These are phyloP conservation scores for Amblyopsis hoosieri DNA, from an alignment of 2,797 vertebrate species.

Conservation along the genomic window DNA sequence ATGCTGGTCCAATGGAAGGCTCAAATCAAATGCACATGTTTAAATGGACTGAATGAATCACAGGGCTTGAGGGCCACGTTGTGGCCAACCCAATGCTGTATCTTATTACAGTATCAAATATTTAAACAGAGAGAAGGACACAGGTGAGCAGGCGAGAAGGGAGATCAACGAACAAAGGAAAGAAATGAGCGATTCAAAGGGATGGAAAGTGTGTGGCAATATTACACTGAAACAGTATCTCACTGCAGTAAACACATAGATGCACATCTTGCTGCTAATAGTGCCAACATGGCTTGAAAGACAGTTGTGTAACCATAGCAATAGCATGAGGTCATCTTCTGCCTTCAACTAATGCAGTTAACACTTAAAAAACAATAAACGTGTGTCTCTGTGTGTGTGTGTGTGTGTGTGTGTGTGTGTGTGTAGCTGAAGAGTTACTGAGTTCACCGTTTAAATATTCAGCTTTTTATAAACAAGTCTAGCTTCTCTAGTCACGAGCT, in stretches of 20 bases:
- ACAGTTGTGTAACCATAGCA: constrained; percentile 39
- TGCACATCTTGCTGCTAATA: constrained; percentile 36
- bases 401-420: neutral
- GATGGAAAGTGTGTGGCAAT: too few relatives aligned
- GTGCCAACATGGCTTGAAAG: constrained; percentile 33
- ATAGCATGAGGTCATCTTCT: constrained; percentile 51
- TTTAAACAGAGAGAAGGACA: too few relatives aligned
- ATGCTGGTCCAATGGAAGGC: too few relatives aligned
- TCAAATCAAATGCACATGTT: too few relatives aligned
- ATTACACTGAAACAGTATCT: neutral
- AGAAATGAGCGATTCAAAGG: neutral
- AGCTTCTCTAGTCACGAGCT: constrained; percentile 29
- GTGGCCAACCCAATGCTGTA: too few relatives aligned
- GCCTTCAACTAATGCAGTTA: constrained; percentile 29
- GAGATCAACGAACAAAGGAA: neutral
- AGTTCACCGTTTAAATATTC: constrained; percentile 42
- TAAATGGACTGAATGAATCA: too few relatives aligned
- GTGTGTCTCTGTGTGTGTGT: neutral
- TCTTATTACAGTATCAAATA: too few relatives aligned
- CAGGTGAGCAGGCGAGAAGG: too few relatives aligned
- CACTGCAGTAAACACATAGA: neutral
- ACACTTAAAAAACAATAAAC: too few relatives aligned
- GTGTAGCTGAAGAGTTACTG: neutral
- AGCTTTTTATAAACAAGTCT: constrained; percentile 14
- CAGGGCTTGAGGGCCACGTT: too few relatives aligned